Percentiles rank a stretch among this genome's conserved stretches.
These are phyloP conservation scores for Otocyon megalotis DNA, from an alignment of 2,113 vertebrate species.

Conservation along the genomic window DNA sequence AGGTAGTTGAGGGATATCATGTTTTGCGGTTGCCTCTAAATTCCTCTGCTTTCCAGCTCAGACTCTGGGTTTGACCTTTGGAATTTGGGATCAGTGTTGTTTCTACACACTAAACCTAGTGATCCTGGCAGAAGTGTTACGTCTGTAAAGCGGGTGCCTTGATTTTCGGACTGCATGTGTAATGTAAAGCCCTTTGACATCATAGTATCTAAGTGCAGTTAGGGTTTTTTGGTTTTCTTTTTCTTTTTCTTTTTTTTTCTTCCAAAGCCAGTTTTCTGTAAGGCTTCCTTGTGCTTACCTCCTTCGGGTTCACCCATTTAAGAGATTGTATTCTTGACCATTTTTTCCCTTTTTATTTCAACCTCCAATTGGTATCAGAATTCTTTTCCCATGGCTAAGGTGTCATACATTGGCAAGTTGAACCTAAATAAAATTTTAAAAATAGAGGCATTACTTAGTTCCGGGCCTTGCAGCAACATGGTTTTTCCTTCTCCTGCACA, in stretches of 20 bases:
- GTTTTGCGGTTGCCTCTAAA: constrained; percentile 8
- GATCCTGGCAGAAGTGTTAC: background rate
- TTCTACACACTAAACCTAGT: background rate
- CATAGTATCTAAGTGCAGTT: background rate
- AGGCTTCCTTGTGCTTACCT: background rate
- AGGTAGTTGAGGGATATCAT: constrained; percentile 55
- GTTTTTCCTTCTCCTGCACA: too few species aligned
- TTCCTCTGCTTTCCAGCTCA: background rate
- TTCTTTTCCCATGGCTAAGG: background rate
- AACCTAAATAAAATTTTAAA: too few species aligned
- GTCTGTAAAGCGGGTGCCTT: background rate
- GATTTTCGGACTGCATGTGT: background rate
- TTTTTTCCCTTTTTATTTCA: constrained; percentile 65
- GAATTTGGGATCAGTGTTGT: constrained; percentile 25
- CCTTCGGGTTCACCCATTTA: background rate
- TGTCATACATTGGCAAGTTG: too few species aligned
- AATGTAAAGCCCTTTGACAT: background rate
- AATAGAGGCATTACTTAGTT: too few species aligned
- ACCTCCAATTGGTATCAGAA: background rate
- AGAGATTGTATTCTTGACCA: background rate
- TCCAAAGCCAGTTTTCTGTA: background rate
- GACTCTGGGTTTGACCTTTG: constrained; percentile 47
- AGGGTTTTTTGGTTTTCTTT: background rate
- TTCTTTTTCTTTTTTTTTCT: too few species aligned
- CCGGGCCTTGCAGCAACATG: too few species aligned